Evolutionary conservation across 2,888 invertebrate genomes (phyloP), one percentile per base, ranked within the genome.

Genomic region (Acanthosepion lycidas): DNA sequence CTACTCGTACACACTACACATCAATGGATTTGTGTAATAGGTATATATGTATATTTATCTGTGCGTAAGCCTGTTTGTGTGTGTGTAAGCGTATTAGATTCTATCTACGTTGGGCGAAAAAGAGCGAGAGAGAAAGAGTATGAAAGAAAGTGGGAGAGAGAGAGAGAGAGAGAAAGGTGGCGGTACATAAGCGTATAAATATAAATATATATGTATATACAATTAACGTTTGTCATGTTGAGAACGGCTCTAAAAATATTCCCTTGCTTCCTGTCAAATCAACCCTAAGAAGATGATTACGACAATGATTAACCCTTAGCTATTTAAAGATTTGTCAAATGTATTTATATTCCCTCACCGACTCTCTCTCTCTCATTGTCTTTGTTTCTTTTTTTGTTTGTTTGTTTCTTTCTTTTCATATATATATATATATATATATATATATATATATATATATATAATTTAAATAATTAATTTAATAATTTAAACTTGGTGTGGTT

Each of bases 401-500:
- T 15, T 55, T n/a, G n/a, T 9, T n/a, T 8, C 78, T 8, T n/a
- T 78, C 23, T 23, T n/a, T 18, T n/a, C 6, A 78, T 78, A n/a
- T 78, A 78, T n/a, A n/a, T n/a, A 78, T n/a, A 78, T 78, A 78
- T 64, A 78, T 78, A 78, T 78, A 78, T 78, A 78, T 78, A 78
- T 78, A 64, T 64, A 64, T 64, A 64, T 64, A 64, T 64, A 64
- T 64, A 64, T 64, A 64, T 64, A 64, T 64, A 64, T 64, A 42
- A 42, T 42, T 2, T 0, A 2, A 42, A n/a, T n/a, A n/a, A n/a
- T n/a, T n/a, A n/a, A n/a, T 42, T 42, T 42, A 42, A 42, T 42
- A 42, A 42, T 42, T 42, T 42, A 42, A 42, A 42, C 42, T 42
- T 42, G 42, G 3, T 42, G 42, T 42, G 42, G 42, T 42, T 42